Evolutionary conservation across 2,797 vertebrate genomes (phyloP), one percentile per base, ranked within the genome.

Genomic region (Chloroceryle inda): DNA sequence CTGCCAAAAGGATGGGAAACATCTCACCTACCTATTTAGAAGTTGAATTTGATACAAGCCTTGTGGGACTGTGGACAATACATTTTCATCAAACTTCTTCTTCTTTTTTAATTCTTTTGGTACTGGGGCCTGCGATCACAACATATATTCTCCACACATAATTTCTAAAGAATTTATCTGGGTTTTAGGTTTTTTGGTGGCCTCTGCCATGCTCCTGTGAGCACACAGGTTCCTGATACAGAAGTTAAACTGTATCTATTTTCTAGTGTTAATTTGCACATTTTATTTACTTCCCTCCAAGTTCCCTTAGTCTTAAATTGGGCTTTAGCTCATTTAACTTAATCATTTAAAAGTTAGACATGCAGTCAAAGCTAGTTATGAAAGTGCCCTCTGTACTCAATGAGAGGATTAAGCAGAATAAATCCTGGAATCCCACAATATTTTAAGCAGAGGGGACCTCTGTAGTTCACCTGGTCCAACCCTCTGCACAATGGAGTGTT

Each of bases 401-500:
- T 27, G 16, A 56, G 27, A 72, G 21, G 31, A 8, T 4, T 5
- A 88, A 5, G 7, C 11, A 87, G 72, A 86, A 37, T 1, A 52
- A 81, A 72, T 22, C 31, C 37, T 76, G 40, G 35, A 87, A 58
- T 38, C 18, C n/a, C 5, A 2, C 5, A 40, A 1, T 23, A 40
- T 20, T 78, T 72, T 58, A 47, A 47, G 24, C 20, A 85, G 40
- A 82, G 10, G 2, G 4, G 6, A 63, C 9, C 2, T 52, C 61
- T 66, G 13, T 11, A 40, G 10, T 17, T 88, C 49, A 42, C 27
- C 29, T 42, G 29, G 10, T 69, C 24, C 35, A 53, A 29, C 5
- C 2, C 4, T 8, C 2, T 24, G 5, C 10, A 45, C 1, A 2
- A 19, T 0, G 5, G 13, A 63, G 24, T 6, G 0, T 23, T 61